Conservation (phyloP, 2,888 invertebrate genomes). For the Ashinkailepas kermadecensis region DNA sequence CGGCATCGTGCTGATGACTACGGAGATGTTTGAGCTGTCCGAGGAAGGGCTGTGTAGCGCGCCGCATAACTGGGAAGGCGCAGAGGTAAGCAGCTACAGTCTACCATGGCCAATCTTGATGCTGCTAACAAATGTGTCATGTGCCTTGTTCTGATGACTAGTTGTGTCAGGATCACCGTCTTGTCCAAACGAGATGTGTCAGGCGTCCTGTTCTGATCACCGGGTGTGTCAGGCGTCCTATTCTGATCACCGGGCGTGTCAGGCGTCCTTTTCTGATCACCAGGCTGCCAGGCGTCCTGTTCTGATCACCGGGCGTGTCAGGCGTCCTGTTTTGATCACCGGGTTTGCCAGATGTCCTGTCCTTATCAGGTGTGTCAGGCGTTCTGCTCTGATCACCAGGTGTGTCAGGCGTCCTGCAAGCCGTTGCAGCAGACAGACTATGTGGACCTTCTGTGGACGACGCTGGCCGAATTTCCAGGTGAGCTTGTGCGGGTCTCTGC, state of each 20-base stretch:
- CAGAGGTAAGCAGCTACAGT: conserved; percentile 16
- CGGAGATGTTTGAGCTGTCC: conserved; percentile 70
- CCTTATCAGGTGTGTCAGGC: conserved; percentile 11
- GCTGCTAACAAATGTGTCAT: background rate
- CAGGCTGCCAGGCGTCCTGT: conserved; percentile 40
- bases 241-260: conserved; percentile 10
- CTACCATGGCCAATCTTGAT: no score
- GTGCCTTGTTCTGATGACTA: conserved; percentile 39
- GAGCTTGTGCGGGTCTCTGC: conserved; percentile 23
- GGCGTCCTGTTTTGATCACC: no score
- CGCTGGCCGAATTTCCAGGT: conserved; percentile 90
- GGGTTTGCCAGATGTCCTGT: conserved; percentile 40
- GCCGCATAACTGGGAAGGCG: conserved; percentile 32
- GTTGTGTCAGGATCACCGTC: conserved; percentile 20
- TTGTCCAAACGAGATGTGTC: background rate
- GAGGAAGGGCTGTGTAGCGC: conserved; percentile 30
- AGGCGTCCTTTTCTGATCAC: conserved; percentile 39
- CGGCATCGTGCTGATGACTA: conserved; percentile 88
- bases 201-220: conserved; percentile 39
- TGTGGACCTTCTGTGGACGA: conserved; percentile 86
- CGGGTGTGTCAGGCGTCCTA: conserved; percentile 39
- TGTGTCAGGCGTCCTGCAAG: conserved; percentile 41
- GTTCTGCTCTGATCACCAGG: background rate
- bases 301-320: background rate
- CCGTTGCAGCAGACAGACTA: conserved; percentile 76